Conservation (phyloP, 2,113 vertebrate genomes). For the Urocynchramus pylzowi region DNA sequence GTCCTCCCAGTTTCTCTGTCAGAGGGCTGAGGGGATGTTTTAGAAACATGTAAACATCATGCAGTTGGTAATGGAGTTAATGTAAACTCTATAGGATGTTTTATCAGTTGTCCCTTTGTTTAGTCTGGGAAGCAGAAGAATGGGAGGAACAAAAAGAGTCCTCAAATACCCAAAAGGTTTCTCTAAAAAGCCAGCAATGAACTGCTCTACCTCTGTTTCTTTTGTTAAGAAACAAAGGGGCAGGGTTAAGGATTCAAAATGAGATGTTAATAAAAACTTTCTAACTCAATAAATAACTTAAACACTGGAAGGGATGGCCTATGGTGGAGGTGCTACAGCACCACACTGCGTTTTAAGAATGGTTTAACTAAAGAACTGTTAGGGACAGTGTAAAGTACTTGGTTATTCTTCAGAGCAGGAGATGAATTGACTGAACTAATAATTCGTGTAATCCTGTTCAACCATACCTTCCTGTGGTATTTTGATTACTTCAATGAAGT, state of each 20-base stretch:
- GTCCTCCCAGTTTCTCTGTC: neutral
- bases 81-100: slow-evolving; percentile 49
- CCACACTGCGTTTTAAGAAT: neutral
- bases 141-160: neutral
- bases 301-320: neutral
- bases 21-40: slow-evolving; percentile 9
- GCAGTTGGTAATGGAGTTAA: slow-evolving; percentile 10
- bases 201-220: neutral
- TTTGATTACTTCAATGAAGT: neutral
- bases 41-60: slow-evolving; percentile 25
- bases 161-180: neutral
- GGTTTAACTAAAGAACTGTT: neutral
- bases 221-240: neutral
- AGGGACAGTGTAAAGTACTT: neutral
- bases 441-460: neutral
- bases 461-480: neutral
- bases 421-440: neutral
- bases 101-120: slow-evolving; percentile 40
- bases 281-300: neutral
- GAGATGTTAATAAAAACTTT: neutral
- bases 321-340: neutral
- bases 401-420: neutral
- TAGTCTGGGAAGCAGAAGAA: slow-evolving; percentile 36
- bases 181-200: neutral
- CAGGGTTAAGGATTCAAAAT: neutral